Evolutionary conservation across 2,888 invertebrate genomes (phyloP).

Genomic region (Molorchus minor): DNA sequence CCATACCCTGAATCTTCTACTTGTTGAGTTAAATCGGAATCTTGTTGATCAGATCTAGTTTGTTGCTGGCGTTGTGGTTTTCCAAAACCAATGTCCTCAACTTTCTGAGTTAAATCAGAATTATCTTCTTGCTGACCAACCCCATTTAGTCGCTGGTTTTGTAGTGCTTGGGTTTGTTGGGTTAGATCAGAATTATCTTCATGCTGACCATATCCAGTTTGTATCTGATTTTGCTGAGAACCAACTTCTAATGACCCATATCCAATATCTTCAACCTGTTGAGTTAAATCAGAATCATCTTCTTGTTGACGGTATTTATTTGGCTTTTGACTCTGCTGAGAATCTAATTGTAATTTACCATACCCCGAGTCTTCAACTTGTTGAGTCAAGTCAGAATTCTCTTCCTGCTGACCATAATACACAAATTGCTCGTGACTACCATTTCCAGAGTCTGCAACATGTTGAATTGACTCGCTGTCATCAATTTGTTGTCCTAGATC

Average conservation of each 20-base stretch:
- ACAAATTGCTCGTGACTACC: not conserved
- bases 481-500: conserved; percentile 7
- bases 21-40: conserved; percentile 35
- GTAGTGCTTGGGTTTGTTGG: not conserved
- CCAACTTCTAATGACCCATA: conserved; percentile 37
- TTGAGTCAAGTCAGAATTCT: conserved; percentile 42
- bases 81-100: conserved; percentile 30
- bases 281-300: conserved; percentile 24
- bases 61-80: conserved; percentile 26
- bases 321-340: conserved; percentile 15
- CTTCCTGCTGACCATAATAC: conserved; percentile 27
- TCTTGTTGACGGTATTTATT: conserved; percentile 31
- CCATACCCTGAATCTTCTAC: conserved; percentile 18
- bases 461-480: conserved; percentile 19
- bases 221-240: conserved; percentile 1
- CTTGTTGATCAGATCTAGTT: conserved; percentile 24
- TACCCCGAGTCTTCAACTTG: conserved; percentile 31
- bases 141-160: conserved; percentile 4
- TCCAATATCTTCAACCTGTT: conserved; percentile 19
- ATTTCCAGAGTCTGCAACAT: conserved; percentile 22
- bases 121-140: conserved; percentile 22
- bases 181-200: conserved; percentile 24
- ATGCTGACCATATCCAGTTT: conserved; percentile 14
- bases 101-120: conserved; percentile 33
- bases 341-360: conserved; percentile 15